Conservation (phyloP, 2,113 vertebrate species). For the Syngnathoides biaculeatus region DNA sequence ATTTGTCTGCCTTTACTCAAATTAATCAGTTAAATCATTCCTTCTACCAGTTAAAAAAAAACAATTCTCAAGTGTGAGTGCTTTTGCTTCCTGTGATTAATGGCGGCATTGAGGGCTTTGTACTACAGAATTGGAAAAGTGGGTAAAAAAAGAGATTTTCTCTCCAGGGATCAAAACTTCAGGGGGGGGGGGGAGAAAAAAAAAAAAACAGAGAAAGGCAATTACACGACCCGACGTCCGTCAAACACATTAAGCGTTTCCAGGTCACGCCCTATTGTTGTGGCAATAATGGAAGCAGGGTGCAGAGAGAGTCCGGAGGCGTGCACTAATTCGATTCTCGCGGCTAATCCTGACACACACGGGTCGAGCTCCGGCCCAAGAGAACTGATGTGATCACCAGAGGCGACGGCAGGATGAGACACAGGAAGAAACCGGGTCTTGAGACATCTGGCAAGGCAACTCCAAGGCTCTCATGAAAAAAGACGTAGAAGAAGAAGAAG, state of each 20-base stretch:
- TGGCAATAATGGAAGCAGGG: constrained; percentile 51
- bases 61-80: too few relatives aligned
- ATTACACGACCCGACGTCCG: constrained; percentile 33
- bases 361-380: constrained; percentile 47
- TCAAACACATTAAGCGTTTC: constrained; percentile 52
- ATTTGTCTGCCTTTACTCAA: not conserved
- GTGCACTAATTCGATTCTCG: constrained; percentile 64
- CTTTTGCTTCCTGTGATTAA: too few relatives aligned
- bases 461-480: constrained; percentile 53
- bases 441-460: constrained; percentile 74
- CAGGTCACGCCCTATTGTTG: constrained; percentile 54
- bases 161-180: too few relatives aligned
- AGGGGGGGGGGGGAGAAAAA: constrained; percentile 23
- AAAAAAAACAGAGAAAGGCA: not conserved
- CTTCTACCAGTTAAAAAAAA: too few relatives aligned
- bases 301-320: constrained; percentile 49
- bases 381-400: constrained; percentile 54
- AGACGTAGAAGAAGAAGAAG: constrained; percentile 4
- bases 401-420: constrained; percentile 69
- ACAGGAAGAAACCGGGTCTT: constrained; percentile 72
- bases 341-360: constrained; percentile 57
- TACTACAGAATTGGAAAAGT: too few relatives aligned
- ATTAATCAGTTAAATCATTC: too few relatives aligned
- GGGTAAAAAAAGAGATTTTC: too few relatives aligned
- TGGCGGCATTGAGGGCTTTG: too few relatives aligned